Percentiles rank a stretch among this genome's conserved stretches.
Evolutionary conservation across 2,113 vertebrate genomes (phyloP).

Genomic region (Micronycteris hirsuta): DNA sequence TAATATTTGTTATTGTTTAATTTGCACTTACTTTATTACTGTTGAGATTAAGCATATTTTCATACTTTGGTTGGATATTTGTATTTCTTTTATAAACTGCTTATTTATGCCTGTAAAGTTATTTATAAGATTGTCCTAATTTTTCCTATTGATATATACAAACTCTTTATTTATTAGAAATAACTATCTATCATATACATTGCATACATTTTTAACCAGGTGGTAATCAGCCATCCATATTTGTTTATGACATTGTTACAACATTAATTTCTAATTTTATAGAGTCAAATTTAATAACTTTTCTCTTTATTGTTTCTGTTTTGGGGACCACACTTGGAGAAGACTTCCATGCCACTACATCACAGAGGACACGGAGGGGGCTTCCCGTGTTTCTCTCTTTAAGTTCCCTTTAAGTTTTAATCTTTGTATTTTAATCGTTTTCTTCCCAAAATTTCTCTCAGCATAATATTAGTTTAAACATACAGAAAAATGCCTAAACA

Average conservation of each 20-base stretch:
- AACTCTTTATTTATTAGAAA: constrained; percentile 15
- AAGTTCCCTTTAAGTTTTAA: not conserved
- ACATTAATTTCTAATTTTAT: not conserved
- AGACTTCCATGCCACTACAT: not conserved
- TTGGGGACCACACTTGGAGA: not conserved
- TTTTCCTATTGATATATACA: not conserved
- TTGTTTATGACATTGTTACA: not conserved
- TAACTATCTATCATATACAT: not conserved
- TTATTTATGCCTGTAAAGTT: not conserved
- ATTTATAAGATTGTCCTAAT: not conserved
- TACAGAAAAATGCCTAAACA: not conserved
- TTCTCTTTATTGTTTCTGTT: not conserved
- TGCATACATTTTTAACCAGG: not conserved
- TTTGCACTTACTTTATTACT: not conserved
- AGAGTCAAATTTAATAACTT: not conserved
- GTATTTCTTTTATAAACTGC: not conserved
- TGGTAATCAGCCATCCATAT: not conserved
- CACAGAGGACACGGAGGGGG: not conserved
- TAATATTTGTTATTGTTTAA: not conserved
- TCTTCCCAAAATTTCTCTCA: not conserved
- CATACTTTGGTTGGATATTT: not conserved
- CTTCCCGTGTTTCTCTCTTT: not conserved
- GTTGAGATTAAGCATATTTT: not conserved
- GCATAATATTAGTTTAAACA: not conserved
- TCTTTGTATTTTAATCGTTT: not conserved